Evolutionary conservation across 1,140 invertebrate species (phyloP).

Genomic region (Carposina sasakii): DNA sequence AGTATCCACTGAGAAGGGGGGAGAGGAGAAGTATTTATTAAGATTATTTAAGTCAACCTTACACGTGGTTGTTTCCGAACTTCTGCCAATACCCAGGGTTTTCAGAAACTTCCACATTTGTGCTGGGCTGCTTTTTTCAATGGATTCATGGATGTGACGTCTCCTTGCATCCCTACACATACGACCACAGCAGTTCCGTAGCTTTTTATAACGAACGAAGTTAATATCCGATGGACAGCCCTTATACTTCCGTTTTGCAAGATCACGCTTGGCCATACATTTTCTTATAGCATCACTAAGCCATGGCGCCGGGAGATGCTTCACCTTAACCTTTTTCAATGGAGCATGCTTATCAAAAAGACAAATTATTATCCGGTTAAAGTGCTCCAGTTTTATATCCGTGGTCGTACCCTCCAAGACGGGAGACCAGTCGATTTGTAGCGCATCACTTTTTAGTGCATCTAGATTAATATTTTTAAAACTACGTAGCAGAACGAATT

Average conservation of each 20-base stretch:
- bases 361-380: constrained; percentile 3
- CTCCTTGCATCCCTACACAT: constrained; percentile 23
- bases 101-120: constrained; percentile 24
- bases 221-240: not conserved
- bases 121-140: constrained; percentile 18
- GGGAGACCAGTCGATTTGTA: constrained; percentile 3
- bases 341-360: constrained; percentile 10
- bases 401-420: not conserved
- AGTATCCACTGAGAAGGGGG: no score
- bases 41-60: not conserved
- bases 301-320: constrained; percentile 9
- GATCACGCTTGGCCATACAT: not conserved
- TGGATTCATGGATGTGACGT: constrained; percentile 18
- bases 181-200: not conserved
- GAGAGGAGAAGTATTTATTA: constrained; percentile 1
- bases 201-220: not conserved
- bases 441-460: constrained; percentile 2
- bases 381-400: constrained; percentile 10
- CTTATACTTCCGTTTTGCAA: not conserved
- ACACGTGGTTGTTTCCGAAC: not conserved
- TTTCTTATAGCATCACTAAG: not conserved
- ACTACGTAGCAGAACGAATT: constrained; percentile 2
- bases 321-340: not conserved
- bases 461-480: constrained; percentile 8
- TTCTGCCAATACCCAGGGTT: constrained; percentile 19